These are phyloP conservation scores for Clupea harengus DNA, from an alignment of 2,113 vertebrate genomes.

Conservation along the genomic window DNA sequence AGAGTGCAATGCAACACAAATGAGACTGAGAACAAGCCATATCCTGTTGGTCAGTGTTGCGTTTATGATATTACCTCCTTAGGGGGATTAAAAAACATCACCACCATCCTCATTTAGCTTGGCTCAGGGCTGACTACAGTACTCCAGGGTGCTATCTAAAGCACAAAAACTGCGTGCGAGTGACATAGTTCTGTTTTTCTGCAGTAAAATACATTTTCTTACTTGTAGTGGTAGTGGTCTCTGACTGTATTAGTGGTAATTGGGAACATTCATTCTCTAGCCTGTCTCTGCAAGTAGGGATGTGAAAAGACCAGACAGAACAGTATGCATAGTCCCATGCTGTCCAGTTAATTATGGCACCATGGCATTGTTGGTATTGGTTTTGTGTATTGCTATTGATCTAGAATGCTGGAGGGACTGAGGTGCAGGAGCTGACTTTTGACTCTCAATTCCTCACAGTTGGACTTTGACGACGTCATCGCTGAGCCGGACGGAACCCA, in stretches of 20 bases:
- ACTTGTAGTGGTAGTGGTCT: not conserved
- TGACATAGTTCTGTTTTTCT: not conserved
- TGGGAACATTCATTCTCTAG: not conserved
- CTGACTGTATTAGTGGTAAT: not conserved
- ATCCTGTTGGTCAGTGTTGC: not conserved
- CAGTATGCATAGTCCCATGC: not conserved
- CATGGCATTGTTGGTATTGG: too few relatives aligned
- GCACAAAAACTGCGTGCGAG: not conserved
- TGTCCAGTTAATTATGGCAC: too few relatives aligned
- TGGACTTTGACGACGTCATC: constrained; percentile 96
- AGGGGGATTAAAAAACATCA: not conserved
- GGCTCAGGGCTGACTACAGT: not conserved
- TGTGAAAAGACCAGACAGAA: not conserved
- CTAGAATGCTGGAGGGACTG: too few relatives aligned
- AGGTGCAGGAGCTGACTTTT: not conserved
- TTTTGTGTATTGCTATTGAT: too few relatives aligned
- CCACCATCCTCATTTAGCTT: not conserved
- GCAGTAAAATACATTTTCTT: not conserved
- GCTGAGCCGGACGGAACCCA: constrained; percentile 90
- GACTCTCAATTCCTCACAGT: constrained; percentile 60
- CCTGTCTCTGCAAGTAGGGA: not conserved
- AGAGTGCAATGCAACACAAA: not conserved
- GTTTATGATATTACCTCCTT: not conserved
- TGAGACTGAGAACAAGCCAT: not conserved
- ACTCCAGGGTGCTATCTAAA: not conserved